Conservation (phyloP, 2,797 vertebrate genomes). For the Protonibea diacanthus region DNA sequence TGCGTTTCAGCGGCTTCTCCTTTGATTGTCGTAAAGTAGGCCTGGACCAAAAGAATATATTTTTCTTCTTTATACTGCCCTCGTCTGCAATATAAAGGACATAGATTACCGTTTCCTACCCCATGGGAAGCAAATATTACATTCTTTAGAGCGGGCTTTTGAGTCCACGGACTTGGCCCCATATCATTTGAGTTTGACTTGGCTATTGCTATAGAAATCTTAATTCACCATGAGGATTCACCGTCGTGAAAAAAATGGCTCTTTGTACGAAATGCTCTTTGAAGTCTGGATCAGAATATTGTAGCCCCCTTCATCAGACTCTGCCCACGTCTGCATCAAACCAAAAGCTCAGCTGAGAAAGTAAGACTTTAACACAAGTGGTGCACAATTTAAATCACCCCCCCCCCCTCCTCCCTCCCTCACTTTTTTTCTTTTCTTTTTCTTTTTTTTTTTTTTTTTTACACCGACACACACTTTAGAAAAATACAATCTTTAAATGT, state of each 20-base stretch:
- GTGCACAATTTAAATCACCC: constrained; percentile 21
- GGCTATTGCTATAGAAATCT: constrained; percentile 99
- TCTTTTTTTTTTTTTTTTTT: background rate
- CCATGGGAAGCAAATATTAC: constrained; percentile 95
- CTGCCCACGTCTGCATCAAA: constrained; percentile 90
- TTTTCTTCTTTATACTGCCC: constrained; percentile 85
- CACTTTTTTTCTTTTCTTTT: background rate
- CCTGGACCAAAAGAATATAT: constrained; percentile 90
- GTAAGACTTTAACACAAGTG: constrained; percentile 72
- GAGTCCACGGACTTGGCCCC: constrained; percentile 92
- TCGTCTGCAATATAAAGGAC: constrained; percentile 79
- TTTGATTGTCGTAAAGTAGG: constrained; percentile 85
- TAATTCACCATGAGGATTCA: constrained; percentile 99
- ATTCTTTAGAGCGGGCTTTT: constrained; percentile 94
- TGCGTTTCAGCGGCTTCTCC: constrained; percentile 69
- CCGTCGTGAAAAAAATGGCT: constrained; percentile 97
- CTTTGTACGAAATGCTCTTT: constrained; percentile 95
- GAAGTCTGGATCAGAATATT: constrained; percentile 97
- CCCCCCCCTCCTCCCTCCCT: too few species aligned
- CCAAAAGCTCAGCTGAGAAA: constrained; percentile 73
- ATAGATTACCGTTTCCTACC: constrained; percentile 84
- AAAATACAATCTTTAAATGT: constrained; percentile 9
- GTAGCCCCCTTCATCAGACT: constrained; percentile 92
- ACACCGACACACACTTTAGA: constrained; percentile 5
- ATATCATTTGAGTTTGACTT: constrained; percentile 98